phyloP scores from a whole-genome alignment of 2,113 vertebrate species.

The Mirza zaza region DNA sequence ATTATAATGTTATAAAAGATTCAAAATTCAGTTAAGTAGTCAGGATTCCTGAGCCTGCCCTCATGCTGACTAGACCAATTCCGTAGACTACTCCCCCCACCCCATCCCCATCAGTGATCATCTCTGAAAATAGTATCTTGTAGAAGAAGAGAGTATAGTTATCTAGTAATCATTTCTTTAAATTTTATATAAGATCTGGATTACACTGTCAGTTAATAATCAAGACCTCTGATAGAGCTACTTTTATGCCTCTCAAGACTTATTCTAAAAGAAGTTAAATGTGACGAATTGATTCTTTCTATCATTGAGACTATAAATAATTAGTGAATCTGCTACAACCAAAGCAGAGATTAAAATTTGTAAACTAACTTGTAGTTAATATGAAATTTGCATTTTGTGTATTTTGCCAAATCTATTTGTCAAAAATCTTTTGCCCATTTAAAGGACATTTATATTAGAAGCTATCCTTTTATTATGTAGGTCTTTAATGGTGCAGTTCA shows the following conservation, averaged over 20 bases:
- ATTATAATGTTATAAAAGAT: background rate
- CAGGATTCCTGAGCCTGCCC: background rate
- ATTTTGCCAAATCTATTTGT: background rate
- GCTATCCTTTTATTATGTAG: background rate
- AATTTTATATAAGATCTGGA: background rate
- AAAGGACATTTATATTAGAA: background rate
- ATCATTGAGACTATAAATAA: background rate
- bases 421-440: background rate
- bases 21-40: background rate
- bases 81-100: background rate
- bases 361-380: background rate
- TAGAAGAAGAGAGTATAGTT: background rate
- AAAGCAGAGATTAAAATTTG: background rate
- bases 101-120: background rate
- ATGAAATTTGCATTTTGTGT: background rate
- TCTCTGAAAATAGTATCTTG: background rate
- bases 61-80: background rate
- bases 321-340: background rate
- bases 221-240: background rate
- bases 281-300: background rate
- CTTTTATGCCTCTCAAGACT: background rate
- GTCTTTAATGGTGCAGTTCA: background rate
- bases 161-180: background rate
- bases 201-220: background rate
- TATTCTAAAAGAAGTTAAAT: background rate